These are phyloP conservation scores for Globia sparganii DNA, from an alignment of 2,888 invertebrate genomes.

Conservation along the genomic window DNA sequence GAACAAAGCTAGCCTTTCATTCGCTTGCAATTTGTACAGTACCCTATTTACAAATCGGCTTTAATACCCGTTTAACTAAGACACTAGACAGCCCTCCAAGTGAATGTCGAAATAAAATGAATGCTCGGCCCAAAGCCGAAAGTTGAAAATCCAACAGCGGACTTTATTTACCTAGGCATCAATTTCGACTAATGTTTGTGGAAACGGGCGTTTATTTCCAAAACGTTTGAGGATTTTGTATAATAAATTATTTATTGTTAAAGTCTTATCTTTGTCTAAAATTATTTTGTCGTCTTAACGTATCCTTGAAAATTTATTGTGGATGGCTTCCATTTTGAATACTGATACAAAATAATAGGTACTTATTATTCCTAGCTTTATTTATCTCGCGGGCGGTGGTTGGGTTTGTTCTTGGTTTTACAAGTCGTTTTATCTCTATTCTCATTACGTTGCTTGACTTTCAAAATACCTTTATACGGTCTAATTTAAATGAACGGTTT, in stretches of 20 bases:
- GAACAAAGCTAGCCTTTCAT: slow-evolving; percentile 17
- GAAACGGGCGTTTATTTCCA: background rate
- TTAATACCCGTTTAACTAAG: background rate
- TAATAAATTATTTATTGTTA: slow-evolving; percentile 40
- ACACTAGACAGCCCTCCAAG: background rate
- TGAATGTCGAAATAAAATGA: background rate
- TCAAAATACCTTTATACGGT: background rate
- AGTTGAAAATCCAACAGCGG: background rate
- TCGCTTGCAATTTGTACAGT: slow-evolving; percentile 6
- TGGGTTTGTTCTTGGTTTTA: slow-evolving; percentile 1
- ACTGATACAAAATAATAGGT: slow-evolving; percentile 38
- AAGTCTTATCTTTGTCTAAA: slow-evolving; percentile 18
- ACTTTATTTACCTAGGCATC: background rate
- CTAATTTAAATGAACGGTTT: background rate
- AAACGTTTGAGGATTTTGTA: slow-evolving; percentile 21
- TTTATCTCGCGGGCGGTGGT: slow-evolving; percentile 3
- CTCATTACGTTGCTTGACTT: slow-evolving; percentile 6
- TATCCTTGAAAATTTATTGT: slow-evolving; percentile 27
- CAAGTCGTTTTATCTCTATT: slow-evolving; percentile 12
- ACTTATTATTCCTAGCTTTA: slow-evolving; percentile 30
- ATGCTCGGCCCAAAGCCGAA: accelerated
- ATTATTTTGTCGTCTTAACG: slow-evolving; percentile 45
- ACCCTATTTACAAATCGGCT: slow-evolving; percentile 30
- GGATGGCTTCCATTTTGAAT: slow-evolving; percentile 35
- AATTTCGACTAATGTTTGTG: background rate